Evolutionary conservation across 2,888 invertebrate genomes (phyloP).

Genomic region (Drosophila formosana): DNA sequence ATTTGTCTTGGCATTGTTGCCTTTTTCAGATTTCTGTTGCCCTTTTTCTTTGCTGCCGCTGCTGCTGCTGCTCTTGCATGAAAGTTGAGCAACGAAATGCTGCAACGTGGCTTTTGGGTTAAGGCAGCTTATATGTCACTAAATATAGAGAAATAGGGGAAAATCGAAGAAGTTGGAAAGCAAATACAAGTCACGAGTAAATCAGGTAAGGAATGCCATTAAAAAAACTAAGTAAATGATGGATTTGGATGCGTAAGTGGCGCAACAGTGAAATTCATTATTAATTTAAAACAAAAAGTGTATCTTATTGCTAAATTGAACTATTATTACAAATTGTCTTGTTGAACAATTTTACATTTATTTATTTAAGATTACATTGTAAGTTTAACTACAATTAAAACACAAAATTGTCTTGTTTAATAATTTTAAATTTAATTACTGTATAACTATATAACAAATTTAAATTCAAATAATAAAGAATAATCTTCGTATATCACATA

Average conservation of each 20-base stretch:
- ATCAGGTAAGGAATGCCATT: background rate
- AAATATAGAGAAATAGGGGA: background rate
- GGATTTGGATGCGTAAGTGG: background rate
- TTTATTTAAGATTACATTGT: too few species aligned
- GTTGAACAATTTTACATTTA: too few species aligned
- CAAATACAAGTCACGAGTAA: background rate
- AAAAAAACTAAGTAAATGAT: background rate
- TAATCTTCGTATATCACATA: too few species aligned
- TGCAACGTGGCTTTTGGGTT: conserved; percentile 54
- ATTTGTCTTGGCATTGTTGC: conserved; percentile 77
- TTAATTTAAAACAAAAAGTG: background rate
- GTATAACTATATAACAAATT: too few species aligned
- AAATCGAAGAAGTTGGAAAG: conserved; percentile 14
- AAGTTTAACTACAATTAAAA: too few species aligned
- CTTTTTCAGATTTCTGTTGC: conserved; percentile 48
- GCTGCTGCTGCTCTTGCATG: conserved; percentile 47
- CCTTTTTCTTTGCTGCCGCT: conserved; percentile 12
- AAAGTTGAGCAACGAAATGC: conserved; percentile 38
- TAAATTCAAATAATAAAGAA: too few species aligned
- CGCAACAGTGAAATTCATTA: background rate
- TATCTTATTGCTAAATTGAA: too few species aligned
- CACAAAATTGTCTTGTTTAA: too few species aligned
- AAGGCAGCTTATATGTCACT: conserved; percentile 54
- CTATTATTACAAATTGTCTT: too few species aligned
- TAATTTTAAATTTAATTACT: too few species aligned